phyloP scores from a whole-genome alignment of 2,888 invertebrate genomes.

The Megalurothrips usitatus region DNA sequence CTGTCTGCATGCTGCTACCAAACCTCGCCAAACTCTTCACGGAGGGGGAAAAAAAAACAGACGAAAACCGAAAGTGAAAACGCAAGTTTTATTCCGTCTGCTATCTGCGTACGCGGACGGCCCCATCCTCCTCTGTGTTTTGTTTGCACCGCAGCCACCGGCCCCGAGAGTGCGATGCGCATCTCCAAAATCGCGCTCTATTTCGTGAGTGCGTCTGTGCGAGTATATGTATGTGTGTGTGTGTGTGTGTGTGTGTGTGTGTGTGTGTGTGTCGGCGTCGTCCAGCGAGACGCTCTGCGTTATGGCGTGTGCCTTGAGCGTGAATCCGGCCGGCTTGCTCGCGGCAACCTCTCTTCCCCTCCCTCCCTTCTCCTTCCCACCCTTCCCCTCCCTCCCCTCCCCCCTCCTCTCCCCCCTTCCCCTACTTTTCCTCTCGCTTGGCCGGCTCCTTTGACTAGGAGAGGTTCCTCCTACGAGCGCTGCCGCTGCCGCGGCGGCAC shows the following conservation, averaged over 20 bases:
- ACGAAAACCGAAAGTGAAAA: no score
- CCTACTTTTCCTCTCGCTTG: not conserved
- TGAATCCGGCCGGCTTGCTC: constrained; percentile 12
- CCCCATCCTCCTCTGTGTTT: no score
- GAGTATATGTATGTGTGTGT: not conserved
- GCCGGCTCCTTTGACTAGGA: constrained; percentile 8
- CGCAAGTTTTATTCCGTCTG: no score
- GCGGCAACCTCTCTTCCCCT: not conserved
- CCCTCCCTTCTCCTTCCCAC: not conserved
- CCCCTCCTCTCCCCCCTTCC: not conserved
- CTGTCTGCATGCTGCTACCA: no score
- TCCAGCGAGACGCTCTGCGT: not conserved
- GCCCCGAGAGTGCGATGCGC: not conserved
- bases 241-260: not conserved
- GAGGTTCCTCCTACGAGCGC: not conserved
- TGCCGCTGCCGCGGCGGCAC: not conserved
- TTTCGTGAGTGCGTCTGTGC: not conserved
- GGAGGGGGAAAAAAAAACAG: no score
- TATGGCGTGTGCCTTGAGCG: constrained; percentile 21
- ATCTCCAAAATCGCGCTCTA: constrained; percentile 23
- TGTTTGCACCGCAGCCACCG: not conserved
- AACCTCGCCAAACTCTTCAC: no score
- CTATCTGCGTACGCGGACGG: no score
- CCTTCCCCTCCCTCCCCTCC: not conserved
- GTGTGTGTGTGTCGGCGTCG: not conserved